Percentiles rank a stretch among this genome's conserved stretches.
Conservation (phyloP, 2,797 vertebrate species). For the Hypotaenidia okinawae region DNA sequence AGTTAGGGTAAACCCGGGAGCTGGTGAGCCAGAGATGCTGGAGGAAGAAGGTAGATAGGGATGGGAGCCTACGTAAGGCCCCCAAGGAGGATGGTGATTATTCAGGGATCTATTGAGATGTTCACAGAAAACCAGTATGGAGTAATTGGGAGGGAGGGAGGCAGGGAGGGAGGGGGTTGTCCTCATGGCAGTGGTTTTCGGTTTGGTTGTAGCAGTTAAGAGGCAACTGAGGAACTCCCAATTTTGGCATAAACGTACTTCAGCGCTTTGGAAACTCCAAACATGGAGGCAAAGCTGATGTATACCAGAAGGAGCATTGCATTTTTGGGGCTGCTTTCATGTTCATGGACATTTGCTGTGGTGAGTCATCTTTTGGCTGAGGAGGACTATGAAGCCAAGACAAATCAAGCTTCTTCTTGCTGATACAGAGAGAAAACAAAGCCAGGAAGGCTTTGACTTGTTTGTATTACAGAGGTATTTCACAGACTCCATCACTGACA, state of each 20-base stretch:
- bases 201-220: not conserved
- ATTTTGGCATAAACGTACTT: not conserved
- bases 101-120: fast-evolving
- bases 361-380: not conserved
- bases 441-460: not conserved
- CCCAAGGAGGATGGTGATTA: not conserved
- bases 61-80: fast-evolving
- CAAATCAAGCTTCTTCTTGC: not conserved
- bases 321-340: fast-evolving
- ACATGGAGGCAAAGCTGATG: not conserved
- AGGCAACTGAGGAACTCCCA: fast-evolving
- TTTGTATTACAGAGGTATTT: not conserved
- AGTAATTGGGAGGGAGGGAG: not conserved
- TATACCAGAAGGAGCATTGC: not conserved
- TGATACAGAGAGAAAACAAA: not conserved
- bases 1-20: not conserved
- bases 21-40: not conserved
- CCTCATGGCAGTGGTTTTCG: not conserved
- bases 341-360: not conserved
- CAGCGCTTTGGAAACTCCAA: not conserved
- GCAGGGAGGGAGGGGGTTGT: not conserved
- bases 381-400: not conserved
- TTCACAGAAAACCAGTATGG: not conserved
- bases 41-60: not conserved
- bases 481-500: not conserved